Evolutionary conservation across 2,113 vertebrate species (phyloP).

Genomic region (Caretta caretta): DNA sequence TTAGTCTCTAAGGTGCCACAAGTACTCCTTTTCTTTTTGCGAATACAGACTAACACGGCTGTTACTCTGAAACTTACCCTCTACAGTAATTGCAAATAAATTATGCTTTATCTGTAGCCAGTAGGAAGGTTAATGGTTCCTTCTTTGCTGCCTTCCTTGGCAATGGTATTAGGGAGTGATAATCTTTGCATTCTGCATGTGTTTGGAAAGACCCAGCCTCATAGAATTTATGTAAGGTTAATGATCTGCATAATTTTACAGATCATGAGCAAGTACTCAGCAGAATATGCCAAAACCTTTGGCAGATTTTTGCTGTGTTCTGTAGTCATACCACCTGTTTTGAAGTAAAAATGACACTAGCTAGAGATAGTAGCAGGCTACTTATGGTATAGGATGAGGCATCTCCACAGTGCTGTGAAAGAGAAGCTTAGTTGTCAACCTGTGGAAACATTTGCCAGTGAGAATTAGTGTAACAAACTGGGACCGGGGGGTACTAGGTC

Average conservation of each 20-base stretch:
- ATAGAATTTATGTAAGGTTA: conserved; percentile 52
- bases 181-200: conserved; percentile 3
- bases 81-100: not conserved
- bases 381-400: conserved; percentile 24
- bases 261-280: conserved; percentile 32
- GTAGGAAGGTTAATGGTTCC: not conserved
- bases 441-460: conserved; percentile 35
- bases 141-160: not conserved
- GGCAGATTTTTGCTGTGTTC: conserved; percentile 47
- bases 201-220: conserved; percentile 31
- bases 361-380: conserved; percentile 25
- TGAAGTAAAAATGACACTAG: conserved; percentile 13
- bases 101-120: not conserved
- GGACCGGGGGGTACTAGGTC: not conserved
- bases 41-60: too few species aligned
- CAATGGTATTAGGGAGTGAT: not conserved
- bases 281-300: conserved; percentile 38
- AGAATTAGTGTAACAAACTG: not conserved
- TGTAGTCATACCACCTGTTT: not conserved
- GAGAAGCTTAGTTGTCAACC: conserved; percentile 43
- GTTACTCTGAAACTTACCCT: not conserved
- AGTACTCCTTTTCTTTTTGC: too few species aligned
- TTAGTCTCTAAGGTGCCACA: too few species aligned
- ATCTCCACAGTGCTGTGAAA: conserved; percentile 31
- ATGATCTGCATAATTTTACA: conserved; percentile 49